Evolutionary conservation across 2,113 vertebrate species (phyloP), one percentile per base, ranked within the genome.

Genomic region (Aphyosemion australe): DNA sequence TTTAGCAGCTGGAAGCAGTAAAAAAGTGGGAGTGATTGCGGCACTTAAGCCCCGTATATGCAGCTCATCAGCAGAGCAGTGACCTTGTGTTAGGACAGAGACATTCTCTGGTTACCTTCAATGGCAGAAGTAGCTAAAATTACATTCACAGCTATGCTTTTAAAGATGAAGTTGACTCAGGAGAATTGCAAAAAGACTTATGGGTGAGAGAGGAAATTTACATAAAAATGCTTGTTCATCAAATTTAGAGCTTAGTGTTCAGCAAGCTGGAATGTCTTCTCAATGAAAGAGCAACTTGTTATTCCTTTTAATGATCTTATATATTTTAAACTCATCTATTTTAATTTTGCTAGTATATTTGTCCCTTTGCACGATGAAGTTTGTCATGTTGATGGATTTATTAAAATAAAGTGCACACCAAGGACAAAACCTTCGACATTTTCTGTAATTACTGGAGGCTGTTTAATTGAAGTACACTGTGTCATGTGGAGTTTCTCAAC

Each of bases 1-100:
- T 77, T 74, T 80, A 78, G 83, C 76, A 70, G 63, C 41, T 32
- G 65, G 78, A 80, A 39, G 76, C 80, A 59, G 62, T 52, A 39
- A 64, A 26, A n/a, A 37, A 70, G 51, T 76, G 15, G 50, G 58
- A 74, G 55, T 72, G 78, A 82, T 80, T 79, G 61, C 72, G 64
- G 79, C 83, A 58, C 78, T 78, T 74, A 64, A 67, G 74, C 73
- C 52, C 51, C 67, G 41, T 81, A 39, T 48, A 76, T 69, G 72
- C 72, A 63, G 67, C 64, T 83, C 61, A 77, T 91, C 82, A 84
- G 78, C 50, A 76, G 49, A 56, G 72, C 64, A 49, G 43, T 88
- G 86, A 84, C 86, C 86, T 90, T 90, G 79, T 78, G 64, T 41
- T 78, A 58, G 73, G 88, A 74, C 80, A 79, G 58, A 72, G 69